Base-by-base conservation (phyloP, 1,140 invertebrate species). In the Planococcus citri region DNA sequence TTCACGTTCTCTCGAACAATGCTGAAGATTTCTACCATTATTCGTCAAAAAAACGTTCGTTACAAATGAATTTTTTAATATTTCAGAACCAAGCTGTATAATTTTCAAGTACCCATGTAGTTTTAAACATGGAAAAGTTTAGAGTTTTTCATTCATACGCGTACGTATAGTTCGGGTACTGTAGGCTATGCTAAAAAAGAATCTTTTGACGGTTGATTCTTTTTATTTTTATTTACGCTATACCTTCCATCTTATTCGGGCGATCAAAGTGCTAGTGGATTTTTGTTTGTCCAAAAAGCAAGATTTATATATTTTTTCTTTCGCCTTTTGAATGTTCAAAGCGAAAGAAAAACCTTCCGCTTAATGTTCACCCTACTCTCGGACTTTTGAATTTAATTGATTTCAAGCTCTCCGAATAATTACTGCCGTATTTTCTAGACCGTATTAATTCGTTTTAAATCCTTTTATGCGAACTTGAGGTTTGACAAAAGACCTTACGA, bases 341-440 rank as follows among this genome's bases (percentile, higher is more conserved):
- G 60, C 10, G 9, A 64, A 3, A 64, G 24, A 64, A 64, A 25
- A 64, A 64, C 60, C 20, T 64, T 64, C 22, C 25, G 25, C 60
- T 20, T 64, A 64, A 64, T 27, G 21, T 24, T 64, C 60, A 64
- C 60, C 25, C 25, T 64, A 64, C 9, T n/a, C n/a, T 24, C 60
- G 60, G 60, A 64, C 60, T 64, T 64, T 64, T 64, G 25, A 24
- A 64, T 64, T 64, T 64, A 64, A 64, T 64, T 64, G 60, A 64
- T 64, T 64, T 64, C 60, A 27, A 24, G 21, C 25, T 64, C 25
- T 24, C 22, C 60, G 60, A 64, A 64, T 64, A 64, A 64, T 64
- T 64, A 64, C 25, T 64, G 60, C 21, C 60, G 60, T 25, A 64
- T 64, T 64, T 64, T 64, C 60, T 64, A 64, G 60, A 64, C 60